Evolutionary conservation across 2,888 invertebrate genomes (phyloP).

Genomic region (Uropetala carovei): DNA sequence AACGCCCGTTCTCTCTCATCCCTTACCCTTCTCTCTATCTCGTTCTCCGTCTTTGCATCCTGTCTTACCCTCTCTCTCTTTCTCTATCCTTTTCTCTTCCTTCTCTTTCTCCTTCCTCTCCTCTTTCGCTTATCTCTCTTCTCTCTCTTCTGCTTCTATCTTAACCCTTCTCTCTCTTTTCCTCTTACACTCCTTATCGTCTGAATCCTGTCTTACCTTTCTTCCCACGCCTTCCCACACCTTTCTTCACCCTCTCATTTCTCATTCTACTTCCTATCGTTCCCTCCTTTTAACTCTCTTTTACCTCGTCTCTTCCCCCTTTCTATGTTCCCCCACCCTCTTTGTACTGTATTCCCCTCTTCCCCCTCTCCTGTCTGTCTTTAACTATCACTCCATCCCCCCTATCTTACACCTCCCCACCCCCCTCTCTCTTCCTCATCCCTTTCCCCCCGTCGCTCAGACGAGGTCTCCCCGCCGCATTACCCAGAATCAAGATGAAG

Average conservation of each 20-base stretch:
- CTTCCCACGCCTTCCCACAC: background rate
- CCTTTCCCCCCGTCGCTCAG: background rate
- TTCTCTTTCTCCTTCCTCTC: background rate
- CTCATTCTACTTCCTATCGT: background rate
- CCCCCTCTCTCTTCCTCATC: background rate
- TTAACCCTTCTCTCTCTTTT: background rate
- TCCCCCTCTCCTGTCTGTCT: background rate
- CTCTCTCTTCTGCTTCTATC: background rate
- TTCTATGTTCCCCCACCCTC: background rate
- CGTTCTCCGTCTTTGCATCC: no score
- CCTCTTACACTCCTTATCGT: background rate
- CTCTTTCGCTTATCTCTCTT: background rate
- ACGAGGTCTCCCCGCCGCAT: background rate
- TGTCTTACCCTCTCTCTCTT: no score
- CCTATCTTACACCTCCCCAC: background rate
- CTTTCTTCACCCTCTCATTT: no score
- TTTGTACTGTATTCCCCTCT: background rate
- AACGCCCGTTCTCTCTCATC: no score
- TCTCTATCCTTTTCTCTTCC: no score
- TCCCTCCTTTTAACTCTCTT: background rate
- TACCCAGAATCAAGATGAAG: conserved; percentile 40
- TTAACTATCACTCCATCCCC: background rate
- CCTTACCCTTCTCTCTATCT: no score
- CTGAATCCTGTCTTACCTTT: background rate
- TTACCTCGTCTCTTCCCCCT: background rate